Evolutionary conservation across 2,888 invertebrate genomes (phyloP), one percentile per base, ranked within the genome.

Genomic region (Drosophila borealis): DNA sequence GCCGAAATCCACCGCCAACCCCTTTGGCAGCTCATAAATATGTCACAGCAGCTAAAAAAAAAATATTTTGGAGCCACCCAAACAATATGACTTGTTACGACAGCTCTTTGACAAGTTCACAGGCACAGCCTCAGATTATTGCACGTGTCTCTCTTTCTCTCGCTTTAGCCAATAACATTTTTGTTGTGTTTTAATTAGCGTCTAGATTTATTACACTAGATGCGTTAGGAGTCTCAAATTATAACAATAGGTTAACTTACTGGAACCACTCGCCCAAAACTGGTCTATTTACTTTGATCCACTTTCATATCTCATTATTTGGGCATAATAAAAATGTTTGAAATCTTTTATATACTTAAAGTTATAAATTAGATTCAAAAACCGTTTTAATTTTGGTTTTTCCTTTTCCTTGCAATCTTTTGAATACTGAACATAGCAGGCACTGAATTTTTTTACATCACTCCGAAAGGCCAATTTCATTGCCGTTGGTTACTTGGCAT

Each of bases 1-100:
- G 48, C 46, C 54, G 33, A 41, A 46, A 50, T 53, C 63, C 41
- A 56, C 39, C 56, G 56, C 73, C 72, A 65, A 66, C 88, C 85
- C 82, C 79, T 85, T 75, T 75, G 80, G 57, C 88, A 80, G 76
- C 83, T 89, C 80, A 88, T 88, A 90, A 90, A 90, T 90, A 74
- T 90, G 88, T 88, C 89, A 90, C 77, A 79, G 70, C 67, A 74
- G 66, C 74, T 77, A 63, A 87, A 84, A 79, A 82, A 70, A 75
- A 45, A 59, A 45, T 14, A 25, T 74, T 41, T n/a, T n/a, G n/a
- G 36, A 34, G 37, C 48, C 29, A 41, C 21, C 25, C 41, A 36
- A 49, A 54, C 65, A 63, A 57, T 64, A 70, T 79, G 78, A 75
- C 59, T 80, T 86, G 79, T 82, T 88, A 74, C 84, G 89, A 89